These are phyloP conservation scores for Perizoma flavofasciatum DNA, from an alignment of 2,888 invertebrate genomes.

Conservation along the genomic window DNA sequence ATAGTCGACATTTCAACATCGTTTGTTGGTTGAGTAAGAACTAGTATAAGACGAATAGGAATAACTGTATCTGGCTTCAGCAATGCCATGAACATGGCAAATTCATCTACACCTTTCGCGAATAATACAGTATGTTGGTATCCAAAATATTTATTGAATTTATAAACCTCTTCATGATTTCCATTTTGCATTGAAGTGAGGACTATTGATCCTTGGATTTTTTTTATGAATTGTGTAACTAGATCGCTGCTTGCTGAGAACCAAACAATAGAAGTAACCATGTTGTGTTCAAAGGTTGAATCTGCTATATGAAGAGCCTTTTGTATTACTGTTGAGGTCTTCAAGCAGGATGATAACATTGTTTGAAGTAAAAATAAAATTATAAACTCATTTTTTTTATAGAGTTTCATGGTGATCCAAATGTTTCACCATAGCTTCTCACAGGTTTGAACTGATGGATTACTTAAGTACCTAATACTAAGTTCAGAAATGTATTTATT, in stretches of 20 bases:
- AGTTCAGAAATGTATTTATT: neutral
- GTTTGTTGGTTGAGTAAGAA: constrained; percentile 41
- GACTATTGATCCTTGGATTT: constrained; percentile 46
- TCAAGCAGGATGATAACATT: neutral
- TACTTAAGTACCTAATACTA: neutral
- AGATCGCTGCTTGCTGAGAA: constrained; percentile 27
- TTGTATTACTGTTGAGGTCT: constrained; percentile 33
- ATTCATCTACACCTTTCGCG: constrained; percentile 45
- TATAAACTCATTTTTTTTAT: neutral
- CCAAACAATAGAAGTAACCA: constrained; percentile 53
- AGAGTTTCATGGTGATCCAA: neutral
- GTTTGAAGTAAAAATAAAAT: neutral
- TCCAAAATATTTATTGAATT: constrained; percentile 36
- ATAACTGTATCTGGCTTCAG: constrained; percentile 43
- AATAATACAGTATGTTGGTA: constrained; percentile 57
- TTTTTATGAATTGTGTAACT: constrained; percentile 44
- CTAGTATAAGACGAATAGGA: constrained; percentile 51
- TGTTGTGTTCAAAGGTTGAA: constrained; percentile 43
- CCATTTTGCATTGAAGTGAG: constrained; percentile 38
- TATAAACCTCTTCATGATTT: constrained; percentile 27
- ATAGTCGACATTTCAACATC: constrained; percentile 36
- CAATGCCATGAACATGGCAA: constrained; percentile 43
- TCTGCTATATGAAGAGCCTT: constrained; percentile 48
- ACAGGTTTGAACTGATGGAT: neutral
- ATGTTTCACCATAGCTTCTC: neutral